A percentile compares a stretch with the other conserved stretches of the same genome.
These are phyloP conservation scores for Cenopis cana DNA, from an alignment of 2,888 invertebrate genomes.

Conservation along the genomic window DNA sequence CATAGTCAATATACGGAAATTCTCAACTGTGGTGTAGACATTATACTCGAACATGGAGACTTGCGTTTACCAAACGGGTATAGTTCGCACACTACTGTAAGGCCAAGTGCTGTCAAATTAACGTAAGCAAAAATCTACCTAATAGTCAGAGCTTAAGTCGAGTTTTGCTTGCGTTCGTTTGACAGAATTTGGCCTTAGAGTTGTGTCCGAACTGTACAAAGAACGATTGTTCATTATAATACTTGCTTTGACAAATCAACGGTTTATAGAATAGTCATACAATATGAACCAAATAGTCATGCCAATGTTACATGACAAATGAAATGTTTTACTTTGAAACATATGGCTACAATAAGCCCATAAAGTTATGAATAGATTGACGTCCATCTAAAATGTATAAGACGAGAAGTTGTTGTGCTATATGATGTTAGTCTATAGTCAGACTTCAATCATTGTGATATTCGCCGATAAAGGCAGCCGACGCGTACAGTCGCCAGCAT, in stretches of 20 bases:
- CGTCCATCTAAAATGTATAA: conserved; percentile 55
- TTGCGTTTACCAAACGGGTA: conserved; percentile 5
- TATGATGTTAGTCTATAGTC: conserved; percentile 58
- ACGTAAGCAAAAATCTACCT: no score
- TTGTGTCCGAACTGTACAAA: no score
- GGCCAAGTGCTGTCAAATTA: no score
- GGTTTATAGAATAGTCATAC: conserved; percentile 12
- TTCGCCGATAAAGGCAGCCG: conserved; percentile 55
- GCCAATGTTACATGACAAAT: conserved; percentile 28
- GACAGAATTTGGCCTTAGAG: no score
- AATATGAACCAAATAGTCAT: conserved; percentile 31
- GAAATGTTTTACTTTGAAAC: conserved; percentile 20
- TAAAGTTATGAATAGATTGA: conserved; percentile 38
- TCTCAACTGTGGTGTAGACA: background rate
- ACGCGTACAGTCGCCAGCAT: background rate
- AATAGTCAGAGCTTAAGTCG: no score
- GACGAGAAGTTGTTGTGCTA: conserved; percentile 49
- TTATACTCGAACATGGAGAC: conserved; percentile 22
- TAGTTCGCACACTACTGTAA: no score
- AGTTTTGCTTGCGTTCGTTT: no score
- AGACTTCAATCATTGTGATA: conserved; percentile 63
- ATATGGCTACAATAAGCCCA: conserved; percentile 35
- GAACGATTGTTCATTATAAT: background rate
- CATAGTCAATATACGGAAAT: conserved; percentile 14
- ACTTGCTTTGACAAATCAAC: conserved; percentile 7